Percentiles rank a stretch among this genome's conserved stretches.
Conservation (phyloP, 2,113 vertebrate species). For the Tachuris rubrigastra region DNA sequence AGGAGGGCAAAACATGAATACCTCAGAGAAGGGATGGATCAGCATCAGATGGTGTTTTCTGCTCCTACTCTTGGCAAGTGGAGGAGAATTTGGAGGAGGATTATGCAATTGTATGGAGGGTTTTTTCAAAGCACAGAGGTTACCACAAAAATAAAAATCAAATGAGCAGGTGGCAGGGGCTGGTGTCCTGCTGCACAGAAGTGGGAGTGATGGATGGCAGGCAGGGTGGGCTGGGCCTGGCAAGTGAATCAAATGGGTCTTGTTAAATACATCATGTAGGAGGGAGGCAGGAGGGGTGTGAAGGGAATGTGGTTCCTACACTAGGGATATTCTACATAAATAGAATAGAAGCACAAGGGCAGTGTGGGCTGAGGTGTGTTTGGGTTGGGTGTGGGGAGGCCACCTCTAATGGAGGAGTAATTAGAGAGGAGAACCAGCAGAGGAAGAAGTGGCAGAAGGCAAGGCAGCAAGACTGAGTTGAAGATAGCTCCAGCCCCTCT, state of each 20-base stretch:
- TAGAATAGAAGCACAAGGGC: background rate
- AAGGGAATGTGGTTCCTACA: background rate
- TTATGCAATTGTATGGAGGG: background rate
- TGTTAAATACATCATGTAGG: background rate
- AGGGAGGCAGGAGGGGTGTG: background rate
- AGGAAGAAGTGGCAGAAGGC: background rate
- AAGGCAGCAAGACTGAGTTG: background rate
- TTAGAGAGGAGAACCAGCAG: background rate
- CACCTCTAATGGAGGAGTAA: background rate
- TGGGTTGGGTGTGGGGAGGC: background rate
- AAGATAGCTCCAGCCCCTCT: background rate
- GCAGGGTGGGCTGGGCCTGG: background rate
- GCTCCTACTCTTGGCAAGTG: background rate
- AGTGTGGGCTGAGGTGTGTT: background rate
- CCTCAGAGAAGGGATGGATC: background rate
- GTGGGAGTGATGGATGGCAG: constrained; percentile 17
- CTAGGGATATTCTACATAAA: background rate
- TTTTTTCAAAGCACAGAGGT: constrained; percentile 15
- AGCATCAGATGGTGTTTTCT: background rate
- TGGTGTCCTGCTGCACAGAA: background rate
- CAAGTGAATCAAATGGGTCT: background rate
- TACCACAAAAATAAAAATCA: constrained; percentile 31
- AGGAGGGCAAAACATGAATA: background rate
- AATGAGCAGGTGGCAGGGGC: background rate
- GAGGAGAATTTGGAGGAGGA: background rate